A percentile compares a stretch with the other conserved stretches of the same genome.
Conservation (phyloP, 2,888 invertebrate species). For the Luffia ferchaultella region DNA sequence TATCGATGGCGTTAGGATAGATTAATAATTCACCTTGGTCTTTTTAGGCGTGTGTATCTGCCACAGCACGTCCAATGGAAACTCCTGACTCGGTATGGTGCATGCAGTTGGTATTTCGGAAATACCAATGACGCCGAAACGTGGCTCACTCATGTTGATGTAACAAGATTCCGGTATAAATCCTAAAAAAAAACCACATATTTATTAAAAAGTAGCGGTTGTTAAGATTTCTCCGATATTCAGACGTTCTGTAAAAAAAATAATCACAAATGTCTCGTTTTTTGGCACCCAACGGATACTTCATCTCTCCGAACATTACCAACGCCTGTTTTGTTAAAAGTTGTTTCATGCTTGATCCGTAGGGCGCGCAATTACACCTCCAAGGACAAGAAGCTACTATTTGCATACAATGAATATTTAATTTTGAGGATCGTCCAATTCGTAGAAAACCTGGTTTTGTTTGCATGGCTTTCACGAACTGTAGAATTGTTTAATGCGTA, state of each 20-base stretch:
- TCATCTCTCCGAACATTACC: no score
- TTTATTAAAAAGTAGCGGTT: neutral
- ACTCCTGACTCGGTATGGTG: constrained; percentile 13
- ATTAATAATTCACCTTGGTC: constrained; percentile 2
- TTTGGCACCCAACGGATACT: no score
- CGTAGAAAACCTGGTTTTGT: no score
- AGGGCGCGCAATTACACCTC: no score
- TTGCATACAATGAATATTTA: no score
- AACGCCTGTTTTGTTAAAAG: no score
- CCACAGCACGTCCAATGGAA: constrained; percentile 23
- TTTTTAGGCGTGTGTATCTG: constrained; percentile 20
- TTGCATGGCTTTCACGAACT: no score
- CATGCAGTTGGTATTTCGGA: constrained; percentile 15
- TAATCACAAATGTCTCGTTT: neutral
- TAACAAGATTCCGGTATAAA: constrained; percentile 25
- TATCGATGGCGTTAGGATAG: constrained; percentile 21
- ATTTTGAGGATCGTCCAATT: no score
- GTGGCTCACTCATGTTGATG: constrained; percentile 12
- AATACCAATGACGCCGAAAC: constrained; percentile 20
- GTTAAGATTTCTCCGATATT: neutral
- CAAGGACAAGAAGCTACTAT: no score
- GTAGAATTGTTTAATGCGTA: no score
- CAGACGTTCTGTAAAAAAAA: neutral
- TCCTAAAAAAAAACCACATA: constrained; percentile 17
- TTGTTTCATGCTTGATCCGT: no score